These are phyloP conservation scores for Agrotis exclamationis DNA, from an alignment of 2,888 invertebrate genomes.

Conservation along the genomic window DNA sequence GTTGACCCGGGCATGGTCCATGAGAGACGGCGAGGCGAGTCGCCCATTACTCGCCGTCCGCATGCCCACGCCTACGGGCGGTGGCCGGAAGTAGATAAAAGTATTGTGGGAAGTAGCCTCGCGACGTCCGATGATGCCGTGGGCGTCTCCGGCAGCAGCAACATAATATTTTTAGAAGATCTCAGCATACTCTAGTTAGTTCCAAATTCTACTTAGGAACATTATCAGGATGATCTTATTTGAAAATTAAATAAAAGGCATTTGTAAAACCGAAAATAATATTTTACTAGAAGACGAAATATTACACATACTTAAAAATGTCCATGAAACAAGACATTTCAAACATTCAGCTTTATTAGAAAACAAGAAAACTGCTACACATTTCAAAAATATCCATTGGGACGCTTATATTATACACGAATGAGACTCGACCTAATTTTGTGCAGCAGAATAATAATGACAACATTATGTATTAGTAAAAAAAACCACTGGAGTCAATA, in stretches of 20 bases:
- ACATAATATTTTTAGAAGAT: too few relatives aligned
- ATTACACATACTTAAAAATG: slow-evolving; percentile 85
- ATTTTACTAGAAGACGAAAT: slow-evolving; percentile 90
- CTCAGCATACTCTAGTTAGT: too few relatives aligned
- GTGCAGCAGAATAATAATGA: slow-evolving; percentile 73
- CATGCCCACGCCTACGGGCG: too few relatives aligned
- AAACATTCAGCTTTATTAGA: slow-evolving; percentile 77
- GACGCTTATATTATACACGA: slow-evolving; percentile 70
- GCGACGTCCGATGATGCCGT: too few relatives aligned
- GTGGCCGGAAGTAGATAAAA: too few relatives aligned
- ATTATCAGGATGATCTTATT: neutral
- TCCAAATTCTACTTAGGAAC: neutral
- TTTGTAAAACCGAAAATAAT: slow-evolving; percentile 87
- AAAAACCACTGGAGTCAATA: slow-evolving; percentile 63
- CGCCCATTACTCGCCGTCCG: too few relatives aligned
- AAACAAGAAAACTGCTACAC: slow-evolving; percentile 82
- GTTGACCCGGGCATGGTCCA: too few relatives aligned
- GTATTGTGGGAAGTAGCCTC: too few relatives aligned
- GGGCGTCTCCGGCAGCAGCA: too few relatives aligned
- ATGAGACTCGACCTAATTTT: slow-evolving; percentile 69
- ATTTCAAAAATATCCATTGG: slow-evolving; percentile 82
- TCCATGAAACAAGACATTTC: slow-evolving; percentile 79
- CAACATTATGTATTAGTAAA: slow-evolving; percentile 59
- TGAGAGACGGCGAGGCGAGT: too few relatives aligned
- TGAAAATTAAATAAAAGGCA: slow-evolving; percentile 71